Conservation (phyloP, 92 coral and sea anemone species). For the Zoanthus sociatus region DNA sequence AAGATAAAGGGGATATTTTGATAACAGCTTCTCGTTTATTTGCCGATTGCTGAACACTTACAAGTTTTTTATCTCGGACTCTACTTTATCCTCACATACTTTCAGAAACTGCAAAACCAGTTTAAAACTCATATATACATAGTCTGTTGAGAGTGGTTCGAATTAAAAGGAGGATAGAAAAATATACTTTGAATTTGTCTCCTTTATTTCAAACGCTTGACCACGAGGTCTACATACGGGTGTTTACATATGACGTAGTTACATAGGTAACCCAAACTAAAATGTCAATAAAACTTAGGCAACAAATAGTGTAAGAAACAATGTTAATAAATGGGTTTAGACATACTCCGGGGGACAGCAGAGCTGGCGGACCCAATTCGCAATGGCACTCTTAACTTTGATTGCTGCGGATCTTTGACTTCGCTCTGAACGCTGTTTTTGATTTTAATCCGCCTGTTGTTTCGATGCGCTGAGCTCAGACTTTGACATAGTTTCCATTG, state of each 20-base stretch:
- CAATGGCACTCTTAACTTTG: neutral
- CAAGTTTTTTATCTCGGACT: too few relatives aligned
- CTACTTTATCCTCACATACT: too few relatives aligned
- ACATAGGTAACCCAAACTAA: neutral
- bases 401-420: neutral
- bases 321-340: neutral
- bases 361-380: neutral
- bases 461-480: neutral
- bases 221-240: neutral
- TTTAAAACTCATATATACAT: too few relatives aligned
- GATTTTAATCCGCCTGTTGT: neutral
- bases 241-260: neutral
- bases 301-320: neutral
- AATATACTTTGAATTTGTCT: neutral
- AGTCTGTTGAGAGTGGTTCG: neutral
- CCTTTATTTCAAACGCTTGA: too few relatives aligned
- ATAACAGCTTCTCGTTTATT: too few relatives aligned
- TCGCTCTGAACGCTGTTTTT: neutral
- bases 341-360: neutral
- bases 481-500: neutral
- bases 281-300: neutral
- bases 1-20: too few relatives aligned
- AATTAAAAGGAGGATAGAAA: neutral
- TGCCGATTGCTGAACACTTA: too few relatives aligned
- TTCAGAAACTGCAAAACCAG: too few relatives aligned